Conservation (phyloP, 2,797 vertebrate species). For the Monodelphis domestica region DNA sequence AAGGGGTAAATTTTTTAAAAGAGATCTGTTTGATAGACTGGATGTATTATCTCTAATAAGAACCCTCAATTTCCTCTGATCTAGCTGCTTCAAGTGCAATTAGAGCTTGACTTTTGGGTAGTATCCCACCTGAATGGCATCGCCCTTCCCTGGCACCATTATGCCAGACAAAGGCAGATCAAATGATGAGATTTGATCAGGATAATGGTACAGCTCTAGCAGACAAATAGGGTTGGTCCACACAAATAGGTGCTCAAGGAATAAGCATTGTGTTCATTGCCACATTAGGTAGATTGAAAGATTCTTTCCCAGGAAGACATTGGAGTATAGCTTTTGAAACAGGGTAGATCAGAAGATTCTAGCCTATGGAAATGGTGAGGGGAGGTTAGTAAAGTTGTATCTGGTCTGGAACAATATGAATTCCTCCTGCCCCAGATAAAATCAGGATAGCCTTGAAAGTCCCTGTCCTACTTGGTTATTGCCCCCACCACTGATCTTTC, state of each 20-base stretch:
- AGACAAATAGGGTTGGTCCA: background rate
- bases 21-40: background rate
- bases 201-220: background rate
- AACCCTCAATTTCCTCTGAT: background rate
- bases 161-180: background rate
- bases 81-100: background rate
- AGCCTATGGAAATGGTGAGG: background rate
- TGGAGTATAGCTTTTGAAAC: background rate
- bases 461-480: too few species aligned
- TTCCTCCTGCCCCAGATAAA: too few species aligned
- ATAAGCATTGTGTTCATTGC: background rate
- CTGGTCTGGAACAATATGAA: too few species aligned
- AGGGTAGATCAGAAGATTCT: background rate
- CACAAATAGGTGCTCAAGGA: background rate
- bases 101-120: background rate
- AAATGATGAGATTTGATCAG: background rate
- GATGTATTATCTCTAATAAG: background rate
- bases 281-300: background rate
- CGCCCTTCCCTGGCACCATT: background rate
- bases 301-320: background rate
- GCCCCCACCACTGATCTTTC: too few species aligned
- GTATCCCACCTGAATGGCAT: background rate
- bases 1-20: background rate
- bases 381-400: too few species aligned
- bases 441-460: too few species aligned